Base-by-base conservation (phyloP, 53 echinoderm and acorn worm species). In the Antedon mediterranea region DNA sequence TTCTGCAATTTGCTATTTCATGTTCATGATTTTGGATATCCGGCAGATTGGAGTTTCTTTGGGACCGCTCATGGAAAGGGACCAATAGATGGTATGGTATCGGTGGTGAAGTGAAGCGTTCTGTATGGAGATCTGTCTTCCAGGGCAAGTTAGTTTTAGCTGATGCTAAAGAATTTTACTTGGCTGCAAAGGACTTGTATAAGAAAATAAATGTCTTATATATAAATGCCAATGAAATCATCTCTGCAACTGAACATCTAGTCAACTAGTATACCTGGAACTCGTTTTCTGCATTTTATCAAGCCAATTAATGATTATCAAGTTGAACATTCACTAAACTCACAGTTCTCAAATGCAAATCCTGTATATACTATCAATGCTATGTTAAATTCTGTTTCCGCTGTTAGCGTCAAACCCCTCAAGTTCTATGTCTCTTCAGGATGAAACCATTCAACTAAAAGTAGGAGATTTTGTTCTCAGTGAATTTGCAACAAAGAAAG, bases 1-100 rank as follows among this genome's bases (percentile, higher is more conserved):
- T 79, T 84, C 79, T 74, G 75, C 33, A 79, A 84, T 71, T 79
- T 84, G 71, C 32, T 84, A 28, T 75, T 41, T 73, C 75, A 79
- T 79, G 74, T 74, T n/a, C 31, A 79, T 30, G 75, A 84, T 33
- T 79, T 37, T 73, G 28, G 43, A 0, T 70, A 18, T 5, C 57
- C 44, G 30, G 79, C 79, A 70, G 79, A 84, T 32, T 79, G 84
- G 84, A 74, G 75, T 6, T 79, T 57, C 30, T 84, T 84, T 43
- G 79, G 74, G 15, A 84, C 84, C 13, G 76, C 84, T 28, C 80
- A 80, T 71, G 85, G 79, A 75, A 80, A 80, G 34, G 85, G 80
- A 23, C 72, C 80, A 43, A 76, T 84, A 28, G 80, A 80, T 84
- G 85, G 80, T 0, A 80, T 84, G 85, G 80, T 0, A 31, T 84